Evolutionary conservation across 1,140 invertebrate genomes (phyloP).

Genomic region (Lerema accius): DNA sequence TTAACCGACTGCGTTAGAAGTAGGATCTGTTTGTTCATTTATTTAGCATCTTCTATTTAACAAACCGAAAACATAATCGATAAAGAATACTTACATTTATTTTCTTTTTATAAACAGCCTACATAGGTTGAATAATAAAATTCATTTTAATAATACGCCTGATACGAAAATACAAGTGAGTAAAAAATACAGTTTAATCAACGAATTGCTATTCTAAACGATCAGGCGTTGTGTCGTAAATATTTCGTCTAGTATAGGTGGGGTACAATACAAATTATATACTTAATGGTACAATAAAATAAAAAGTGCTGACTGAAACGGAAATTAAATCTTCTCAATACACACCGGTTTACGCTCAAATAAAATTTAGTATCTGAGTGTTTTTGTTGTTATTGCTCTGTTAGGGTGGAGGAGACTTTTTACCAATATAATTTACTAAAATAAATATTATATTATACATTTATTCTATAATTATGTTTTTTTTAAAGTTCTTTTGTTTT

Average conservation of each 20-base stretch:
- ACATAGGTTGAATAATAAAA: too few relatives aligned
- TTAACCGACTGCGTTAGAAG: too few relatives aligned
- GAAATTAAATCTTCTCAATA: slow-evolving; percentile 74
- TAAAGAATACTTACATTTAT: too few relatives aligned
- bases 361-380: slow-evolving; percentile 64
- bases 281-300: slow-evolving; percentile 73
- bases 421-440: too few relatives aligned
- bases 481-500: too few relatives aligned
- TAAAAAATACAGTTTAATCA: slow-evolving; percentile 12
- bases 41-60: too few relatives aligned
- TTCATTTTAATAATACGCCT: too few relatives aligned
- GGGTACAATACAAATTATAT: slow-evolving; percentile 58
- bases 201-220: slow-evolving; percentile 53
- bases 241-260: slow-evolving; percentile 31
- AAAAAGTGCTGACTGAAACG: slow-evolving; percentile 73
- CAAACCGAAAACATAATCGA: too few relatives aligned
- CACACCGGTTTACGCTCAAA: slow-evolving; percentile 65
- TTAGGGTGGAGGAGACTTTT: slow-evolving; percentile 29
- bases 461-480: too few relatives aligned
- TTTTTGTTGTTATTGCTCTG: slow-evolving; percentile 48
- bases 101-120: too few relatives aligned
- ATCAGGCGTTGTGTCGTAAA: slow-evolving; percentile 54
- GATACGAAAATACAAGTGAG: slow-evolving; percentile 33
- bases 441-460: too few relatives aligned
- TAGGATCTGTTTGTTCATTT: too few relatives aligned